Base-by-base conservation (phyloP, 2,888 invertebrate species). In the Auanema sp. region DNA sequence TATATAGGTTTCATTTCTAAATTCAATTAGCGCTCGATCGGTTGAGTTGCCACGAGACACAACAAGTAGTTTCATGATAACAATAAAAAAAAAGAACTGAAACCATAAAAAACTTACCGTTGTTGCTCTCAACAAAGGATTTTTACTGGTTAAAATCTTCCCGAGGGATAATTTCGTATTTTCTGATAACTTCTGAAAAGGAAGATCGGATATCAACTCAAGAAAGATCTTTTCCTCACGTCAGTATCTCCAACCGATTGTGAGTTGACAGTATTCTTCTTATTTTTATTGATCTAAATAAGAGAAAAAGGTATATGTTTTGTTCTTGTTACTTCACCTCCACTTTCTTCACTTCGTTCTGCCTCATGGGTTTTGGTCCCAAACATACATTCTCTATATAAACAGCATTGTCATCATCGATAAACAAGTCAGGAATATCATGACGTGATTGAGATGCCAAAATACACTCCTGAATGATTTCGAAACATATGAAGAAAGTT, bases 401-500 rank as follows among this genome's bases (percentile, higher is more conserved):
- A 5, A 76, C 57, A 1, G 69, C 63, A 50, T 78, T 76, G 8
- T 71, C 71, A 58, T 78, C 78, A 52, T 78, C 78, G 42, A 74
- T 75, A 55, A 65, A 78, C 18, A 78, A 59, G 41, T 73, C 78
- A 3, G 75, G 73, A 42, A 71, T 72, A 42, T 76, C 75, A 1
- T 58, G 57, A 21, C 69, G 67, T 42, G 67, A 69, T 57, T 78
- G 76, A 6, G 76, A 73, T 0, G 78, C 76, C 43, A 78, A 47
- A 53, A 78, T 78, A 59, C 78, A 78, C 57, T 78, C 78, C 68
- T 74, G 47, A 18, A 42, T 18, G 12, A 18, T 18, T 6, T 52
- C 16, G 8, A 47, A 18, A 16, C 47, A 6, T 18, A 5, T 21
- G 16, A 41, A 44, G 23, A n/a, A 21, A 16, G 12, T 23, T 40